Base-by-base conservation (phyloP, 2,888 invertebrate genomes). In the Blastobasis adustella region DNA sequence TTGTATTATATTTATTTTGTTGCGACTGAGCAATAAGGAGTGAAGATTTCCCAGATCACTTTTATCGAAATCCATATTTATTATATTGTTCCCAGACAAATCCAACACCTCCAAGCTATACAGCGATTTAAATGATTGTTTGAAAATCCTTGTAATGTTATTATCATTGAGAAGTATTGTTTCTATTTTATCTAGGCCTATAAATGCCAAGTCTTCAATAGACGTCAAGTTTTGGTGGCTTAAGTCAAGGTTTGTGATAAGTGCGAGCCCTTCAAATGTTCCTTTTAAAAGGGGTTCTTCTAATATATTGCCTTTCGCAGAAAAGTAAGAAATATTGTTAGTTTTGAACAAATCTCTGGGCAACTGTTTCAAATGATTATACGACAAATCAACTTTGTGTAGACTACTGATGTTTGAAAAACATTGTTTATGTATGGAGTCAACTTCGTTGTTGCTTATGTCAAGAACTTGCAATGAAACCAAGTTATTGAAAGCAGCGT, bases 161-260 rank as follows among this genome's bases (percentile, higher is more conserved):
- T 84, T 85, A 57, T 76, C 71, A 52, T 73, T 75, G 6, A 84
- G 61, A 39, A 66, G 55, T 37, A 84, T 63, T 4, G 52, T 57
- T 7, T 57, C 51, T 5, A 83, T 49, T 9, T 57, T 61, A 6
- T 54, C 54, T 4, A 82, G 56, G 5, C 79, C 76, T 38, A 62
- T 54, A 55, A 84, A 83, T 6, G 80, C 72, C 53, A 64, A 76
- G 55, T 83, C 73, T 54, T 72, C 71, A 44, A 85, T 55, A 41
- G 62, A 56, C 9, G 62, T 62, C 5, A 84, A 41, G 40, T 58
- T 50, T 59, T 83, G 82, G 47, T 65, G 56, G 49, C 73, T 73
- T 44, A 84, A 59, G 61, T 77, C 71, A 50, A 84, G 53, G 37
- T 59, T 54, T 36, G 50, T 54, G 4, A 76, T 65, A 44, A 54